A percentile compares a stretch with the other conserved stretches of the same genome.
Conservation (phyloP, 1,140 invertebrate species). For the Rhopalosiphum maidis region DNA sequence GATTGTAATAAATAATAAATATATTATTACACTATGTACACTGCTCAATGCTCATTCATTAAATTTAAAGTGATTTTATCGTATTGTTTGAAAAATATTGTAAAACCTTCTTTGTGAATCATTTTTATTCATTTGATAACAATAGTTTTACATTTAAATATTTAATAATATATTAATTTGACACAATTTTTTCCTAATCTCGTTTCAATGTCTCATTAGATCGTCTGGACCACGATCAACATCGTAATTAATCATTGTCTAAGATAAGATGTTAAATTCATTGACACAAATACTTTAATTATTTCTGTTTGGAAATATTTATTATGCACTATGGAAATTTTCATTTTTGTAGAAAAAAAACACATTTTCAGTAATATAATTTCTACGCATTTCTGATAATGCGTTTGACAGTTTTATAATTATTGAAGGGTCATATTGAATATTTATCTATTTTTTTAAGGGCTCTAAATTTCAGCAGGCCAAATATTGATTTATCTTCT, state of each 20-base stretch:
- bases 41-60: background rate
- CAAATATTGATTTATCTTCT: background rate
- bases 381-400: background rate
- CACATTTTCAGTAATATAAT: too few species aligned
- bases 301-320: background rate
- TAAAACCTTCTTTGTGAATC: background rate
- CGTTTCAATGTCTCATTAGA: background rate
- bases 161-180: background rate
- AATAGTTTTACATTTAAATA: background rate
- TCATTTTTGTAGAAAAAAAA: background rate
- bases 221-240: background rate
- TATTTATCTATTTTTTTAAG: background rate
- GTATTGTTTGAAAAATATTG: background rate
- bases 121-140: background rate
- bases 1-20: background rate
- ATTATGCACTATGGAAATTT: background rate
- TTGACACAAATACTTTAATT: background rate
- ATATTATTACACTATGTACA: background rate
- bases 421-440: background rate
- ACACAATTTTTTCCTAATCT: background rate
- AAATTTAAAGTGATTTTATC: background rate
- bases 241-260: background rate
- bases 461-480: background rate
- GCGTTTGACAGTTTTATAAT: background rate
- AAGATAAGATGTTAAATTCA: background rate